These are phyloP conservation scores for Bruchidius siliquastri DNA, from an alignment of 2,888 invertebrate genomes.

Conservation along the genomic window DNA sequence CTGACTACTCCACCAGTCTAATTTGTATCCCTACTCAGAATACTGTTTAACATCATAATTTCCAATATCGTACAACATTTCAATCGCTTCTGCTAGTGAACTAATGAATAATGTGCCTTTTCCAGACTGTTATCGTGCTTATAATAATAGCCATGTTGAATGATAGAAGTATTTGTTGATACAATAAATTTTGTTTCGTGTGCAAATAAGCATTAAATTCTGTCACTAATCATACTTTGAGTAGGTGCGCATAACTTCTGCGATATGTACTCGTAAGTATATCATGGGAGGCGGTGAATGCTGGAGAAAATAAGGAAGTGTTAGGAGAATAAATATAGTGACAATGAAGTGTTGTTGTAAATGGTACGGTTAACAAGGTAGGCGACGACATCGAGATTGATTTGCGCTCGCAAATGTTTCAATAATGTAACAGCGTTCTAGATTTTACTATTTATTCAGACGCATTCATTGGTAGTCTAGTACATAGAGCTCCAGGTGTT, in stretches of 20 bases:
- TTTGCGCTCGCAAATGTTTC: not conserved
- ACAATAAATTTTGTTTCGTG: not conserved
- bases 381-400: not conserved
- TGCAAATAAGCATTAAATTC: not conserved
- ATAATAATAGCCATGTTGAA: not conserved
- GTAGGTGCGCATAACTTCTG: not conserved
- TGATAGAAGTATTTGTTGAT: not conserved
- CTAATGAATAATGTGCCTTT: too few relatives aligned
- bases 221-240: not conserved
- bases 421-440: not conserved
- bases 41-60: too few relatives aligned
- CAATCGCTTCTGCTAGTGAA: too few relatives aligned
- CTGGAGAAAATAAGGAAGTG: not conserved
- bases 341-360: not conserved
- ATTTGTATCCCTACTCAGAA: too few relatives aligned
- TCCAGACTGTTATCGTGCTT: not conserved
- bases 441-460: not conserved
- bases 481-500: too few relatives aligned
- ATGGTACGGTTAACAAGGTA: not conserved
- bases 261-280: not conserved
- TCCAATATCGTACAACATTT: too few relatives aligned
- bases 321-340: not conserved
- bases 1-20: too few relatives aligned
- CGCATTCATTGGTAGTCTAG: too few relatives aligned
- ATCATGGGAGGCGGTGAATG: not conserved